phyloP scores from a whole-genome alignment of 1,140 invertebrate genomes.

The Drosophila nigrodunni region DNA sequence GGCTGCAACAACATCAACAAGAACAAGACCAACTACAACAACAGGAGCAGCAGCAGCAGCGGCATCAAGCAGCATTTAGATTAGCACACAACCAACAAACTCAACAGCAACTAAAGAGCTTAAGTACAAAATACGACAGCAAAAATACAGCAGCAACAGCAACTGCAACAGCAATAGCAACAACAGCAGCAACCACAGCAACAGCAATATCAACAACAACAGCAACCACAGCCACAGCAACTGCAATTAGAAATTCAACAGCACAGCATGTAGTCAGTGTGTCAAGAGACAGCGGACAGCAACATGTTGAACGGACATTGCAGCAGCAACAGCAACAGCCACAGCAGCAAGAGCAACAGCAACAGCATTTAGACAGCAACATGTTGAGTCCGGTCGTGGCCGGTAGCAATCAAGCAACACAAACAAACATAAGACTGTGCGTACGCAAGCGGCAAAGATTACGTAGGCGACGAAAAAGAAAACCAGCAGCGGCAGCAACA shows the following conservation, averaged over 20 bases:
- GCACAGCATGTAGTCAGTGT: slow-evolving; percentile 45
- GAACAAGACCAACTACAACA: slow-evolving; percentile 3
- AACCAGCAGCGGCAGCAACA: slow-evolving; percentile 52
- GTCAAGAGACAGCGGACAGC: slow-evolving; percentile 18
- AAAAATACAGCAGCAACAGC: slow-evolving; percentile 41
- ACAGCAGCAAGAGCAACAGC: slow-evolving; percentile 41
- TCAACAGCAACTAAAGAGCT: slow-evolving; percentile 76
- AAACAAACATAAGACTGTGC: slow-evolving; percentile 80
- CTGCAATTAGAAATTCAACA: slow-evolving; percentile 22
- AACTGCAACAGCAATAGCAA: slow-evolving; percentile 39
- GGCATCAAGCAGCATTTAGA: slow-evolving; percentile 41
- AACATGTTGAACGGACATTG: slow-evolving; percentile 33
- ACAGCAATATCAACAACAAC: slow-evolving; percentile 25
- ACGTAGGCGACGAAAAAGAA: slow-evolving; percentile 80
- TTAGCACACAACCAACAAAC: slow-evolving; percentile 55
- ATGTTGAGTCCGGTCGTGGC: slow-evolving; percentile 33
- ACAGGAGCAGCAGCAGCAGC: slow-evolving; percentile 30
- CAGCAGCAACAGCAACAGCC: slow-evolving; percentile 45
- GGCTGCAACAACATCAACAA: slow-evolving; percentile 61
- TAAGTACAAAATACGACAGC: slow-evolving; percentile 73
- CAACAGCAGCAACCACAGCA: slow-evolving; percentile 42
- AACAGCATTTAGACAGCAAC: slow-evolving; percentile 49
- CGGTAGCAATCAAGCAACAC: slow-evolving; percentile 58
- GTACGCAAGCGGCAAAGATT: slow-evolving; percentile 80
- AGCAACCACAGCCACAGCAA: slow-evolving; percentile 44